Base-by-base conservation (phyloP, 2,113 vertebrate genomes). In the Oncorhynchus keta region DNA sequence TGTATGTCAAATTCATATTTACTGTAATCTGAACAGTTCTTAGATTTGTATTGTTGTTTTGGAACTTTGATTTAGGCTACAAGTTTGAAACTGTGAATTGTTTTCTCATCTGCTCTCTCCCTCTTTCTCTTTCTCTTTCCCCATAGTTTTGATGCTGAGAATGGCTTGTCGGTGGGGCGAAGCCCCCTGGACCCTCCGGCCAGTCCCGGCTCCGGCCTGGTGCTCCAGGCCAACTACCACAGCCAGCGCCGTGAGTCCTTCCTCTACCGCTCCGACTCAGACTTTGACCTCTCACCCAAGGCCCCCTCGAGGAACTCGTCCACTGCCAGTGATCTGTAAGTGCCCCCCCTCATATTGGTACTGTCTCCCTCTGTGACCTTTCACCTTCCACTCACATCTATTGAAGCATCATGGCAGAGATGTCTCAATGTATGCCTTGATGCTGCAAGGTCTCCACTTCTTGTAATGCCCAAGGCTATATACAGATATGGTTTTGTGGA, bases 191-290 rank as follows among this genome's bases (percentile, higher is more conserved):
- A 96, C 83, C 79, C 94, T 72, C 95, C 95, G 90, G 88, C 93
- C 5, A 95, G 95, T 76, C 93, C 95, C 0, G 88, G 95, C 0
- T 94, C 95, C 0, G 95, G 96, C 66, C 92, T 95, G 81, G 93
- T 95, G 1, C 87, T 95, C 18, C 96, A 96, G 71, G 91, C 94
- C n/a, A 90, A 93, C 83, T 93, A 91, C 0, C 96, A 97, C 55
- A 93, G 95, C 83, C 97, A 97, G 86, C 94, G 96, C 39, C 93
- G 96, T 0, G 97, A 97, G 88, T 98, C 97, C 76, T 99, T 98
- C 92, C 95, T 99, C 2, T 98, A 99, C 92, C 96, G 97, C 75
- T 97, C 96, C 0, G 97, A 98, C 90, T 97, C 97, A 0, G 97
- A 97, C 92, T 97, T 95, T 1, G 96, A 98, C 84, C 92, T 98